Conservation (phyloP, 2,888 invertebrate genomes). For the Yponomeuta sedellus region DNA sequence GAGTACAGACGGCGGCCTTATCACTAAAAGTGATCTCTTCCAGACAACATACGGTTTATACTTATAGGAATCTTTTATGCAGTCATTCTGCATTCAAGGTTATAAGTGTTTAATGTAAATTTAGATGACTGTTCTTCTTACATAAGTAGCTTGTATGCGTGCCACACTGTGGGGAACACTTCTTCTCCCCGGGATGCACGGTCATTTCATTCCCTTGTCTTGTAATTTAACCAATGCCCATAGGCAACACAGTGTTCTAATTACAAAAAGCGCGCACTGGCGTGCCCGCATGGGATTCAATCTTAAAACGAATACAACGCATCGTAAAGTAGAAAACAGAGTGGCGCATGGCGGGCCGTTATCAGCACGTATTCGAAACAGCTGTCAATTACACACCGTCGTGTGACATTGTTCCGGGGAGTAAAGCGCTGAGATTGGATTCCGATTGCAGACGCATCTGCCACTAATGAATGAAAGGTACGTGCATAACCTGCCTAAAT, state of each 20-base stretch:
- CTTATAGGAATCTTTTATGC: no score
- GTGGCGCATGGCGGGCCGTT: conserved; percentile 12
- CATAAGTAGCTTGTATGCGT: no score
- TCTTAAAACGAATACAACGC: conserved; percentile 10
- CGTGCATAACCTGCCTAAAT: conserved; percentile 38
- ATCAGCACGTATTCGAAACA: conserved; percentile 37
- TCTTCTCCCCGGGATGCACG: no score
- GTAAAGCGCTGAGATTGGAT: conserved; percentile 51
- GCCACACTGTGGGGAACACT: no score
- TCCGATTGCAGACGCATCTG: conserved; percentile 57
- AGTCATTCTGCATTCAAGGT: no score
- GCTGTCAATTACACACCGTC: conserved; percentile 44
- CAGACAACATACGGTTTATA: no score
- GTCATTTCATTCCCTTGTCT: no score
- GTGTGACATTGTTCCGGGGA: conserved; percentile 38
- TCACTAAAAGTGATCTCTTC: no score
- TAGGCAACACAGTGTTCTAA: not conserved
- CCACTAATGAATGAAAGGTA: conserved; percentile 49
- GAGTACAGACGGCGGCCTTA: no score
- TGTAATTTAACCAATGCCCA: no score
- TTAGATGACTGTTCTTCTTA: no score
- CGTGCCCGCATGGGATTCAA: conserved; percentile 3
- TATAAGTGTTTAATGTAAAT: no score
- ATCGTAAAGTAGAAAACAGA: conserved; percentile 9
- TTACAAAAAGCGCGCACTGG: not conserved